Evolutionary conservation across 2,888 invertebrate genomes (phyloP), one percentile per base, ranked within the genome.

Genomic region (Netelia inedita): DNA sequence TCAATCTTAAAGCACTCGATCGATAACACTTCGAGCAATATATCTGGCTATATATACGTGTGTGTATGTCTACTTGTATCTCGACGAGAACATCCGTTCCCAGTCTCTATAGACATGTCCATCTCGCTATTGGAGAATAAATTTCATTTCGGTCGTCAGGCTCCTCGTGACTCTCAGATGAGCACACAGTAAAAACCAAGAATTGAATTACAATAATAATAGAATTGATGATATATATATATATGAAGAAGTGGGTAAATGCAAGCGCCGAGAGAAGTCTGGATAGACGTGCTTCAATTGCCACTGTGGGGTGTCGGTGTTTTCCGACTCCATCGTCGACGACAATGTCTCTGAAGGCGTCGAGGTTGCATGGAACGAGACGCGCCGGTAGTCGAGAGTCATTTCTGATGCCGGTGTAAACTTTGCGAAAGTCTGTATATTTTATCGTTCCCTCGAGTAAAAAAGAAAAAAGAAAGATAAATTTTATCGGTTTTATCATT

Each of bases 191-290:
- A 71, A 69, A 78, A 81, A 78, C 69, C 73, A 63, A 81, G 84
- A 85, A 85, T 85, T 81, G 74, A 85, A 85, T 85, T 79, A 85
- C 81, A 85, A 85, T 85, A 85, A 85, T 85, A 85, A 85, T 85
- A 73, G 84, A 81, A 85, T 81, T 81, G 65, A 57, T 79, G 81
- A 68, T 68, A 79, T 78, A 74, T 74, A 78, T 65, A 79, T 50
- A 79, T 61, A 53, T 11, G n/a, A 72, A 68, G 76, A 80, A 73
- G 72, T 78, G 76, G 68, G 81, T 81, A 81, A 73, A 84, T 66
- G 66, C 63, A 65, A 46, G 57, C 14, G 50, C n/a, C 43, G 28
- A 72, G 46, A 63, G 53, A 63, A 57, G 19, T 16, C 57, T 16
- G 57, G 50, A 57, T 76, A 68, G 73, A 57, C 55, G 69, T 78